Percentiles rank a stretch among this genome's conserved stretches.
Evolutionary conservation across 2,888 invertebrate species (phyloP).

Genomic region (Parthenolecanium corni): DNA sequence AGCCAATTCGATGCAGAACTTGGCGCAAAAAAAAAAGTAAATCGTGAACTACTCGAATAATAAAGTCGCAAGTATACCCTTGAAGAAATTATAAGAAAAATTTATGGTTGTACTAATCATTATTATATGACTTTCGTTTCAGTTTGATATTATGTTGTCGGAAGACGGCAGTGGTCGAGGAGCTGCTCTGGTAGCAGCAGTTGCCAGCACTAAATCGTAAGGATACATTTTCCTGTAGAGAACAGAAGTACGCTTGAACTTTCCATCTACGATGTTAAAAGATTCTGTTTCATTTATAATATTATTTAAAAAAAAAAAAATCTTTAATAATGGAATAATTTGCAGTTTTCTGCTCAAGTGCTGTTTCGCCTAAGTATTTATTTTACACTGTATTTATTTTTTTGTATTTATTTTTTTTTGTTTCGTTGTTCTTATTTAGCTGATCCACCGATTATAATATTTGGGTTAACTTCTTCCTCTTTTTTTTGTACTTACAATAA

Average conservation of each 20-base stretch:
- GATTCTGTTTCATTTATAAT: too few relatives aligned
- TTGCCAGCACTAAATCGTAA: constrained; percentile 43
- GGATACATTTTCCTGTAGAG: background rate
- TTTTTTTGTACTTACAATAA: background rate
- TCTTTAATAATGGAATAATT: too few relatives aligned
- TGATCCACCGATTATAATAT: too few relatives aligned
- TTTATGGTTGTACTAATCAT: too few relatives aligned
- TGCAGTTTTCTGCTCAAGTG: constrained; percentile 7
- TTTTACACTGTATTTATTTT: constrained; percentile 20
- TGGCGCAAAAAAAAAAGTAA: background rate
- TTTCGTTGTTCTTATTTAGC: constrained; percentile 9
- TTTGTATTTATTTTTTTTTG: constrained; percentile 3
- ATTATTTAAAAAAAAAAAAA: too few relatives aligned
- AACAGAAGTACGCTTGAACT: background rate
- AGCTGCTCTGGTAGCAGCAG: constrained; percentile 91
- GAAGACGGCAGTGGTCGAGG: constrained; percentile 96
- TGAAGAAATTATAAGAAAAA: background rate
- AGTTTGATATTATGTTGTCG: constrained; percentile 87
- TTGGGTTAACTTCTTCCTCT: too few relatives aligned
- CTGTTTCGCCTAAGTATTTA: constrained; percentile 24
- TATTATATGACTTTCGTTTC: too few relatives aligned
- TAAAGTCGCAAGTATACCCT: background rate
- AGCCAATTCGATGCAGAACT: too few relatives aligned
- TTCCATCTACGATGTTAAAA: background rate
- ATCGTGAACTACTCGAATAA: too few relatives aligned